A percentile compares a stretch with the other conserved stretches of the same genome.
phyloP scores from a whole-genome alignment of 2,797 vertebrate species.

The Channallabes apus region DNA sequence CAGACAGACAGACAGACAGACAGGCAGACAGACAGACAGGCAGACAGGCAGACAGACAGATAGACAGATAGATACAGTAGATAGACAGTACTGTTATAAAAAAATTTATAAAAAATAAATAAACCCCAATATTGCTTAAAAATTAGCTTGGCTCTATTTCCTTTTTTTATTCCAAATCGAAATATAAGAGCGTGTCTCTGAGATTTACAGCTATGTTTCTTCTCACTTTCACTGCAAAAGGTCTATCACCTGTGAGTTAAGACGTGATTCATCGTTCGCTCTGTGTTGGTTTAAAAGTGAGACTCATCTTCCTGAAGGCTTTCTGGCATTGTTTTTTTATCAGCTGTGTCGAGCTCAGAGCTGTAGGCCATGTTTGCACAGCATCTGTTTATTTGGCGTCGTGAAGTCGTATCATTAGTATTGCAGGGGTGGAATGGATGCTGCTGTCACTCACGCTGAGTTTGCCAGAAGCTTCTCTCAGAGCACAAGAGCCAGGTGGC shows the following conservation, averaged over 20 bases:
- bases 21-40: too few relatives aligned
- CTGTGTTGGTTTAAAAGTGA: constrained; percentile 25
- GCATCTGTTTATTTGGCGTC: constrained; percentile 59
- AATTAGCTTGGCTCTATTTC: neutral
- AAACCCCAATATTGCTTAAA: neutral
- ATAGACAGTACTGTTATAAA: too few relatives aligned
- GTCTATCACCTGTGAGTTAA: constrained; percentile 17
- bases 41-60: too few relatives aligned
- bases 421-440: constrained; percentile 56
- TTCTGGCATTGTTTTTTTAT: constrained; percentile 20
- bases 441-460: constrained; percentile 57
- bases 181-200: constrained; percentile 7
- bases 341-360: constrained; percentile 35
- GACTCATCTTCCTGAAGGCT: constrained; percentile 33
- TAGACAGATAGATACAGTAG: too few relatives aligned
- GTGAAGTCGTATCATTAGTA: constrained; percentile 59
- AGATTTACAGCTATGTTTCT: constrained; percentile 22
- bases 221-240: constrained; percentile 23
- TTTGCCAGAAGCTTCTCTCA: constrained; percentile 63
- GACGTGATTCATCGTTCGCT: constrained; percentile 25
- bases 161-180: neutral
- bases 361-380: constrained; percentile 45
- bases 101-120: too few relatives aligned
- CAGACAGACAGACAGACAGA: too few relatives aligned
- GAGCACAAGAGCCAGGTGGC: constrained; percentile 63